Evolutionary conservation across 2,113 vertebrate species (phyloP), one percentile per base, ranked within the genome.

Genomic region (Lucifuga dentata): DNA sequence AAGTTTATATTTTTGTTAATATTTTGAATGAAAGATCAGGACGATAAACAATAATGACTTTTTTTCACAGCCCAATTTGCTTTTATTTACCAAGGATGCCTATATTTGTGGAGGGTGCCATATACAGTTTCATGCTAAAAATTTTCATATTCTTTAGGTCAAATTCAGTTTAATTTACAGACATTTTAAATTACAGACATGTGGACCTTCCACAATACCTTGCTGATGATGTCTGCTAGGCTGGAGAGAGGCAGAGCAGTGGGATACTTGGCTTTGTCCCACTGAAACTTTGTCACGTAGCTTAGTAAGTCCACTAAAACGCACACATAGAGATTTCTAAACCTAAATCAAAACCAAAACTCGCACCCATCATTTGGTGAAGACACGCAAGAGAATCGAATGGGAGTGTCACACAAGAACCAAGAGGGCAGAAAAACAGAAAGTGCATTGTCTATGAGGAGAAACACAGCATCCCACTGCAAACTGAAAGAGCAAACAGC

Each of bases 211-310:
- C n/a, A n/a, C n/a, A n/a, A 85, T 93, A 99, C 96, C 96, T 98
- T 99, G 60, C 84, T 59, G 68, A 99, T 93, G n/a, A 94, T 90
- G 66, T 98, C 96, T 74, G 93, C 90, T 83, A 99, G 92, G 26
- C 78, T 89, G 84, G 93, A 93, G 80, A 99, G 91, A 0, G 96
- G 93, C 87, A 97, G 94, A 78, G 95, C 93, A 11, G 93, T 92
- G 11, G 97, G 93, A 57, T 98, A 99, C 76, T 96, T 98, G 88
- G 95, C 96, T 94, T 95, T 96, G 93, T 99, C 96, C 98, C 97
- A 99, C 63, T 99, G 96, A 83, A 99, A 99, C 51, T 85, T 94
- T 44, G 94, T 95, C 89, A 96, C 81, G 3, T 96, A 96, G 77
- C 91, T 95, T 36, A 94, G 88, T 66, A 98, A 76, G 69, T 98